Conservation (phyloP, 2,113 vertebrate species). For the Shinisaurus crocodilurus region DNA sequence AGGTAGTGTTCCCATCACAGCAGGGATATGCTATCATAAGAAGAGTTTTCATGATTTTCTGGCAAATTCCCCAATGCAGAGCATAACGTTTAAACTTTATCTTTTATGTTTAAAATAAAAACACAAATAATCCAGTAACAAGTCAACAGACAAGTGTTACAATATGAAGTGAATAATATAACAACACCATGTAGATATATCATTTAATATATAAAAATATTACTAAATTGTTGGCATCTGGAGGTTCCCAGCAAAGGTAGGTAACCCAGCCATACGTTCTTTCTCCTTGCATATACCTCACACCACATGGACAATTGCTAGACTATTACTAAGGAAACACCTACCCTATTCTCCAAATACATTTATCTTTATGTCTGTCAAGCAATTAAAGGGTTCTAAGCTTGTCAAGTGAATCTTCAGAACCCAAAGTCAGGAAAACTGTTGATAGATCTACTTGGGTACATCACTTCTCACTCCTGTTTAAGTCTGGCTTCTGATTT, state of each 20-base stretch:
- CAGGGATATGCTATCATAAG: constrained; percentile 22
- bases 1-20: not conserved
- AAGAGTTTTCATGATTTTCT: not conserved
- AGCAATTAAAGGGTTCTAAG: not conserved
- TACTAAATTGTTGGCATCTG: not conserved
- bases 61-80: not conserved
- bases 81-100: not conserved
- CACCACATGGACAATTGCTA: not conserved
- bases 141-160: not conserved
- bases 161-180: not conserved
- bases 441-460: not conserved
- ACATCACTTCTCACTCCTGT: not conserved
- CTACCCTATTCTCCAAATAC: not conserved
- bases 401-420: not conserved
- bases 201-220: not conserved
- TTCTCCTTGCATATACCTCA: not conserved
- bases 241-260: not conserved
- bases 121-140: not conserved
- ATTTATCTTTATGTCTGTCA: not conserved
- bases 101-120: not conserved
- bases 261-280: not conserved
- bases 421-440: not conserved
- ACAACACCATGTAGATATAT: not conserved
- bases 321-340: not conserved
- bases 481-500: not conserved